Conservation (phyloP, 2,113 vertebrate genomes). For the Cyanoramphus novaezelandiae region DNA sequence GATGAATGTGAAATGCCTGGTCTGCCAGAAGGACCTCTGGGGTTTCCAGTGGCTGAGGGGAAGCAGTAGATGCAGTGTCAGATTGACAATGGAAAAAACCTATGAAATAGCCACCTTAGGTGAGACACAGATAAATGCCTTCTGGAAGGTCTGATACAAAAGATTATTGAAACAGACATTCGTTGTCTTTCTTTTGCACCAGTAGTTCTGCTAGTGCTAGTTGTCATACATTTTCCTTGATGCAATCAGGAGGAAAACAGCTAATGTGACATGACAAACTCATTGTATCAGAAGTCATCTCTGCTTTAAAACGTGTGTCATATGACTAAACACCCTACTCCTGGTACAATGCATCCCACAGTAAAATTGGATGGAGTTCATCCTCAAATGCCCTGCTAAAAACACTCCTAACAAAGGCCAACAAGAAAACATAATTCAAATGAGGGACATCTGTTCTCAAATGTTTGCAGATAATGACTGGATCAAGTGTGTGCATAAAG, state of each 20-base stretch:
- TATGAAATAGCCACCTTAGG: neutral
- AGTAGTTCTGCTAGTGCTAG: neutral
- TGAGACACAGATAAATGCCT: neutral
- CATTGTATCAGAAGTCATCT: slow-evolving; percentile 54
- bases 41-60: neutral
- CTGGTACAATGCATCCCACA: slow-evolving; percentile 39
- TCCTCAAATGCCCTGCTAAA: slow-evolving; percentile 52
- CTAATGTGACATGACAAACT: slow-evolving; percentile 43
- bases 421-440: slow-evolving; percentile 70
- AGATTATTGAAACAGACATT: neutral
- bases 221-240: neutral
- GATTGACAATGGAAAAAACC: neutral
- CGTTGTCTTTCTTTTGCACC: neutral
- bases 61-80: neutral
- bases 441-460: slow-evolving; percentile 69
- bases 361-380: slow-evolving; percentile 45
- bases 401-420: slow-evolving; percentile 59
- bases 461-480: slow-evolving; percentile 69
- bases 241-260: slow-evolving; percentile 17
- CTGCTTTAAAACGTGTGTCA: slow-evolving; percentile 51
- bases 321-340: slow-evolving; percentile 25
- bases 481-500: slow-evolving; percentile 57
- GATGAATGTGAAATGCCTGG: neutral
- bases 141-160: neutral
- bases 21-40: neutral